Conservation (phyloP, 2,797 vertebrate genomes). For the Pantherophis alleghaniensis region DNA sequence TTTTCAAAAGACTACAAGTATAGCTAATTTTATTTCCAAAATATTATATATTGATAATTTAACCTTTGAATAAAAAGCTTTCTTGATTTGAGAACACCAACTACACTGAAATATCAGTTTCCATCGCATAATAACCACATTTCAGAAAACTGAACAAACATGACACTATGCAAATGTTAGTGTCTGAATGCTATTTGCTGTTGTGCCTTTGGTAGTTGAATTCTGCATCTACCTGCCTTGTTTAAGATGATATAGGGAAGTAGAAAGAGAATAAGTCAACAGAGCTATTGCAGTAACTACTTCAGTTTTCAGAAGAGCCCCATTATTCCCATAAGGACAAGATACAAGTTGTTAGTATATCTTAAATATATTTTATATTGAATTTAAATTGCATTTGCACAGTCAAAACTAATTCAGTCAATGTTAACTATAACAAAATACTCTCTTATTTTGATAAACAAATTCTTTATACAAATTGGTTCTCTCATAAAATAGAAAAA, state of each 20-base stretch:
- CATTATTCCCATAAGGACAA: background rate
- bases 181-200: background rate
- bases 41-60: background rate
- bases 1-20: background rate
- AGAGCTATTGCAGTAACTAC: background rate
- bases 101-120: background rate
- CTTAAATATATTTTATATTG: background rate
- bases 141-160: background rate
- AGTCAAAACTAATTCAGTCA: background rate
- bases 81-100: background rate
- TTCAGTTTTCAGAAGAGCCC: background rate
- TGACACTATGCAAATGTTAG: background rate
- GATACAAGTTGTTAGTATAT: background rate
- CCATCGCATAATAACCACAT: background rate
- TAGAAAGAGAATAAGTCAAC: background rate
- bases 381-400: background rate
- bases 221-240: background rate
- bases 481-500: background rate
- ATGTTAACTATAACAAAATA: background rate
- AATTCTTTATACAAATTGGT: background rate
- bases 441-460: background rate
- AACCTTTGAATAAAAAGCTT: background rate
- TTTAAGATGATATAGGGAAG: background rate
- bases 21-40: background rate
- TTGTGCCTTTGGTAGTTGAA: background rate